Conservation (phyloP, 2,113 vertebrate genomes). For the Macaca nemestrina region DNA sequence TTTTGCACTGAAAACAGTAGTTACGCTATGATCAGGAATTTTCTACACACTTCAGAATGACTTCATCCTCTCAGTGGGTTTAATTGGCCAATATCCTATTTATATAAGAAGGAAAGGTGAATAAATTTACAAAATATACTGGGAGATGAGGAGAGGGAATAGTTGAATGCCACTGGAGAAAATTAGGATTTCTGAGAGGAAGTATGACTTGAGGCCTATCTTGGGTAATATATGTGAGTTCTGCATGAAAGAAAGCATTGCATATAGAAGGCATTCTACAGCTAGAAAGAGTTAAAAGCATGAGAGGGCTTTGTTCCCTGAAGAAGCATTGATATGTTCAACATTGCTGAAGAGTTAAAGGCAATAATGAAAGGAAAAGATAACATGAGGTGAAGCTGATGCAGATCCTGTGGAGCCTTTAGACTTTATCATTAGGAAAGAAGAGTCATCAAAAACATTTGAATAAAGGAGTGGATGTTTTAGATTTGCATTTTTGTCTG, state of each 20-base stretch:
- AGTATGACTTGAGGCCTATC: background rate
- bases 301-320: background rate
- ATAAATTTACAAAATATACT: background rate
- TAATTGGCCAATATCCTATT: background rate
- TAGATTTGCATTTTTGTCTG: background rate
- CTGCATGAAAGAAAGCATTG: background rate
- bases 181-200: background rate
- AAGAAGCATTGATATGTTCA: background rate
- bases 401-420: background rate
- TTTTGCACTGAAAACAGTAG: background rate
- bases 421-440: background rate
- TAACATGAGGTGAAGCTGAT: background rate
- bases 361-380: background rate
- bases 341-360: background rate
- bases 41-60: background rate
- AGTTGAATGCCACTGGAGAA: background rate
- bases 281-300: background rate
- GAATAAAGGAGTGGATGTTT: background rate
- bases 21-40: background rate
- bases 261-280: background rate
- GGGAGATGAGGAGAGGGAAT: background rate
- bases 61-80: background rate
- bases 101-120: background rate
- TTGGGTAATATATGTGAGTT: background rate
- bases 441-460: background rate